Percentiles rank a stretch among this genome's conserved stretches.
Conservation (phyloP, 2,113 vertebrate genomes). For the Xerus inauris region DNA sequence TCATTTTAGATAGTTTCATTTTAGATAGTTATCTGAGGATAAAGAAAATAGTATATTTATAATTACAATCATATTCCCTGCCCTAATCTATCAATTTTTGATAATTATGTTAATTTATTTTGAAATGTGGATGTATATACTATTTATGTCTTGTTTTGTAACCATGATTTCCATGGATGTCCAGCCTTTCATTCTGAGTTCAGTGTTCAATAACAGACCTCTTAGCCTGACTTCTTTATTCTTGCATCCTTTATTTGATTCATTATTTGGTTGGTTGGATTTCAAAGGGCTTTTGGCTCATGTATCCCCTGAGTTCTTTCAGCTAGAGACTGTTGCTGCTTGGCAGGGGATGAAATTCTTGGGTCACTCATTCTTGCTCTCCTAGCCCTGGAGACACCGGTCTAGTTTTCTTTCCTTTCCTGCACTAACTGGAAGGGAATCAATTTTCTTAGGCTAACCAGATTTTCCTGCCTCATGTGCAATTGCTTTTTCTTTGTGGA, state of each 20-base stretch:
- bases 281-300: slow-evolving; percentile 55
- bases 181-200: background rate
- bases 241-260: background rate
- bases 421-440: background rate
- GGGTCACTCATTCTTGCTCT: background rate
- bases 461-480: background rate
- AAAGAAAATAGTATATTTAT: background rate
- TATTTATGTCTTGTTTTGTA: background rate
- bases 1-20: background rate
- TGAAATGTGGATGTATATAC: background rate
- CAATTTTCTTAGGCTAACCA: background rate
- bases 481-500: background rate
- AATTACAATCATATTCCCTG: background rate
- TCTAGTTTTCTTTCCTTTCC: background rate
- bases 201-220: background rate
- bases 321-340: background rate
- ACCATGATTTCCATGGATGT: background rate
- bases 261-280: slow-evolving; percentile 38
- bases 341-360: background rate
- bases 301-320: slow-evolving; percentile 1
- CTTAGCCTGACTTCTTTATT: background rate
- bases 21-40: background rate
- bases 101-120: background rate
- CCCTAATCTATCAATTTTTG: background rate
- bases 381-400: background rate